Evolutionary conservation across 2,113 vertebrate genomes (phyloP).

Genomic region (Beaufortia kweichowensis): DNA sequence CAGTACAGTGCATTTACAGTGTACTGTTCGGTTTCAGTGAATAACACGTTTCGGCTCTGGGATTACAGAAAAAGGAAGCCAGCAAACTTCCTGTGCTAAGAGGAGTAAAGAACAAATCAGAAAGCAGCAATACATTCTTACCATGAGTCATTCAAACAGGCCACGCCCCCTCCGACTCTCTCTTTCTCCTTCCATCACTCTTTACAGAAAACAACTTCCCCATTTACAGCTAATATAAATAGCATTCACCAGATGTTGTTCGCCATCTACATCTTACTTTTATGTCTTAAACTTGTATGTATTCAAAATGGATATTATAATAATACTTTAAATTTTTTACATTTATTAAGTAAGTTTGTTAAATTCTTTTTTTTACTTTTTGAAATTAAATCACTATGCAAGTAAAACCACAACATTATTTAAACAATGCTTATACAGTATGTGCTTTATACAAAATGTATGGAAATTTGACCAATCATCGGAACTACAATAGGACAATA

Average conservation of each 20-base stretch:
- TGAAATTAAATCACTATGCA: too few species aligned
- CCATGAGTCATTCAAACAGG: slow-evolving; percentile 14
- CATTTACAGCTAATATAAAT: slow-evolving; percentile 20
- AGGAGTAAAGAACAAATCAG: slow-evolving; percentile 35
- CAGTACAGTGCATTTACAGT: background rate
- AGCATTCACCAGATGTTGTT: background rate
- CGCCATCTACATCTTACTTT: background rate
- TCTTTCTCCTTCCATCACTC: background rate
- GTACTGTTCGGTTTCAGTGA: background rate
- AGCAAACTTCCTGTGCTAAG: slow-evolving; percentile 50
- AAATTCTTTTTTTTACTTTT: too few species aligned
- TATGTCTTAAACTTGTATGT: too few species aligned
- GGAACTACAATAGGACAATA: too few species aligned
- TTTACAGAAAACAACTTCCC: slow-evolving; percentile 35
- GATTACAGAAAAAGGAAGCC: slow-evolving; percentile 47
- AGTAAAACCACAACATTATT: too few species aligned
- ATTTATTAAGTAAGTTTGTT: too few species aligned
- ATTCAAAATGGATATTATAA: too few species aligned
- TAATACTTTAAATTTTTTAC: too few species aligned
- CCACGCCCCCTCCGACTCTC: background rate
- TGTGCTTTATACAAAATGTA: too few species aligned
- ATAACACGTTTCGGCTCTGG: background rate
- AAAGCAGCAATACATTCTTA: slow-evolving; percentile 11
- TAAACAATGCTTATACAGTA: too few species aligned
- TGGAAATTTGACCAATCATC: too few species aligned